Evolutionary conservation across 2,888 invertebrate species (phyloP).

Genomic region (Nymphalis polychloros): DNA sequence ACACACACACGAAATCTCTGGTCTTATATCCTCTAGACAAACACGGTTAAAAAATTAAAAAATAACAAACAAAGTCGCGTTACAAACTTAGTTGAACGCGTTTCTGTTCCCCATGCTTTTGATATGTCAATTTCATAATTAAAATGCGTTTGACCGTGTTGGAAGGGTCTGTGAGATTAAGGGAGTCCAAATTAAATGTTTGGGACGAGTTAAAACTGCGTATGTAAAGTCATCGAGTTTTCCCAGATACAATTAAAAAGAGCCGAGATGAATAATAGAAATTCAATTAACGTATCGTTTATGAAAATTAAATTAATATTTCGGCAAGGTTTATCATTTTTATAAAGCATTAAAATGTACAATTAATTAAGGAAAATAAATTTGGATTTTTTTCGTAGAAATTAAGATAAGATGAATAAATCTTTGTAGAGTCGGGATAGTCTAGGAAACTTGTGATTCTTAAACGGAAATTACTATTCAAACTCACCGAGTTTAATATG

Average conservation of each 20-base stretch:
- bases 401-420: too few relatives aligned
- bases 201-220: constrained; percentile 56
- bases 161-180: constrained; percentile 66
- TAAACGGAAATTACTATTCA: too few relatives aligned
- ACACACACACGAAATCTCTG: too few relatives aligned
- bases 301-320: constrained; percentile 4
- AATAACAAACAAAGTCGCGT: neutral
- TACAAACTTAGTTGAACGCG: neutral
- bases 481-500: too few relatives aligned
- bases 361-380: too few relatives aligned
- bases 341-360: neutral
- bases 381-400: too few relatives aligned
- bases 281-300: neutral
- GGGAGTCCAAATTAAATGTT: constrained; percentile 69
- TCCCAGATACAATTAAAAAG: constrained; percentile 68
- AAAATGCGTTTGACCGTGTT: constrained; percentile 79
- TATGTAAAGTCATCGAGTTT: constrained; percentile 69
- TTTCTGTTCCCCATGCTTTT: constrained; percentile 45
- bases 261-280: constrained; percentile 58
- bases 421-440: too few relatives aligned
- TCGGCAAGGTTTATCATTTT: neutral
- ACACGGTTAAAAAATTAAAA: neutral
- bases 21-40: neutral
- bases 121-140: constrained; percentile 82
- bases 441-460: too few relatives aligned